Percentiles rank a stretch among this genome's conserved stretches.
Conservation (phyloP, 2,113 vertebrate species). For the Fukomys damarensis region DNA sequence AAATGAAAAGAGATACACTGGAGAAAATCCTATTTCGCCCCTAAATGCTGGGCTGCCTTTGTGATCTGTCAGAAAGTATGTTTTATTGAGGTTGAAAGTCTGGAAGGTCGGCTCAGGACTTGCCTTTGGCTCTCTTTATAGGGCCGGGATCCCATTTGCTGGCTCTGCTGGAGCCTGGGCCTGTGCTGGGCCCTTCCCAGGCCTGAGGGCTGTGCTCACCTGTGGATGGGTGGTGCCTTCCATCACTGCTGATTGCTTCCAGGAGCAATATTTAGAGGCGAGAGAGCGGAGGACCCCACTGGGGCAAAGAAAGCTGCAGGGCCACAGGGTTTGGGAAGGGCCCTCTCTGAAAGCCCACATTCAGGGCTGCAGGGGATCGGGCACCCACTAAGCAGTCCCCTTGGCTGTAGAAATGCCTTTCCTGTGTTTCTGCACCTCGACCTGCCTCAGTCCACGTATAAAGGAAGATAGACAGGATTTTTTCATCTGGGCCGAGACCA, state of each 20-base stretch:
- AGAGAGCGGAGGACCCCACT: background rate
- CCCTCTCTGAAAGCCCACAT: accelerated
- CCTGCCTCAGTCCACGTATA: background rate
- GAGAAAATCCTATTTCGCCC: background rate
- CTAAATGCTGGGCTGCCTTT: conserved; percentile 59
- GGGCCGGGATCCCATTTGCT: accelerated
- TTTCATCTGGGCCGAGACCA: background rate
- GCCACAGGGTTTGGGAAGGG: background rate
- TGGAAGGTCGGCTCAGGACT: conserved; percentile 51
- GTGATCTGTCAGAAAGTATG: conserved; percentile 62
- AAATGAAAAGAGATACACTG: conserved; percentile 63
- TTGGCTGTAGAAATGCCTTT: background rate
- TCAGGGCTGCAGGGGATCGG: background rate
- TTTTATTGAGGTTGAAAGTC: conserved; percentile 65
- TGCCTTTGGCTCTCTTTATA: conserved; percentile 64
- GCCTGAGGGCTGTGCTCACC: background rate
- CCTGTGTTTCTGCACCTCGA: accelerated
- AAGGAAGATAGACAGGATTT: background rate
- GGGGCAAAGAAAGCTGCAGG: background rate
- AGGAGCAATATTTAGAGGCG: background rate
- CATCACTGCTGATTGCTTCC: background rate
- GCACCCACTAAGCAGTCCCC: background rate
- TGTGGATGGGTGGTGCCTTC: background rate
- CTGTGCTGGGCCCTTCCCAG: background rate
- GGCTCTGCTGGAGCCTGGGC: background rate